phyloP scores from a whole-genome alignment of 2,797 vertebrate genomes.

The Macroramphosus scolopax region DNA sequence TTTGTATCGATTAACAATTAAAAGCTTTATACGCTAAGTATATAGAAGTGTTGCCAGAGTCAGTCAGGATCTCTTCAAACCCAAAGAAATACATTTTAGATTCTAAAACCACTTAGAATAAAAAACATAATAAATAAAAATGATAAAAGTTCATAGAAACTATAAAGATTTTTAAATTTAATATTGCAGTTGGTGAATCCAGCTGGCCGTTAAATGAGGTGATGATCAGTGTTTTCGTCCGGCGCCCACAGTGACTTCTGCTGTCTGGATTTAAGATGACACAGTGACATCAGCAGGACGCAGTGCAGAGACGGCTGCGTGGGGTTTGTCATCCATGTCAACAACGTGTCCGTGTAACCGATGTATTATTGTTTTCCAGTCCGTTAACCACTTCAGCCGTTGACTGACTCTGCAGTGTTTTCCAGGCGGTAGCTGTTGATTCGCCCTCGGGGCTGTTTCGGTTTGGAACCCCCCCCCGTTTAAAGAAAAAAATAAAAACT shows the following conservation, averaged over 20 bases:
- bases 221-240: not conserved
- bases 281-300: constrained; percentile 15
- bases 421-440: constrained; percentile 4
- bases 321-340: constrained; percentile 17
- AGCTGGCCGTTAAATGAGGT: no score
- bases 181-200: no score
- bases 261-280: constrained; percentile 1
- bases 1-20: no score
- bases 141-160: no score
- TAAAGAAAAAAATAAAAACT: no score
- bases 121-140: no score
- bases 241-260: not conserved
- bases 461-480: not conserved
- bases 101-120: no score
- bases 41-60: no score
- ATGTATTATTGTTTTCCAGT: constrained; percentile 1
- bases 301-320: constrained; percentile 11
- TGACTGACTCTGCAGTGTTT: constrained; percentile 31
- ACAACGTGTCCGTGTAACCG: constrained; percentile 5
- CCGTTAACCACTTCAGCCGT: constrained; percentile 14
- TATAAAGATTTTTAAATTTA: no score
- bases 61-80: no score
- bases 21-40: no score
- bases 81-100: no score
- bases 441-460: constrained; percentile 20